Percentiles rank a stretch among this genome's conserved stretches.
phyloP scores from a whole-genome alignment of 2,113 vertebrate genomes.

The Hemicordylus capensis region DNA sequence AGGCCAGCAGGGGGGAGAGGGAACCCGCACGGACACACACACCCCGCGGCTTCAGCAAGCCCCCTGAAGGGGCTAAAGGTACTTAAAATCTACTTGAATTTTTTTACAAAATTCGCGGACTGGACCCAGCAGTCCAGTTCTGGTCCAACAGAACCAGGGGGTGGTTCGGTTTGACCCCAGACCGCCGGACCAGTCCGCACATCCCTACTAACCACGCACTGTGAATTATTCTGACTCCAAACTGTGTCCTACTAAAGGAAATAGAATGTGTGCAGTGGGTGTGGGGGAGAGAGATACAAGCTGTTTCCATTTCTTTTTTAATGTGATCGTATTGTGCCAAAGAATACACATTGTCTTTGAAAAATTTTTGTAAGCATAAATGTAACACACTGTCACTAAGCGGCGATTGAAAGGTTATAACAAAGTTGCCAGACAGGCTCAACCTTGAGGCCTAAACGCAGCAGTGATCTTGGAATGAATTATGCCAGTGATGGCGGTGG shows the following conservation, averaged over 20 bases:
- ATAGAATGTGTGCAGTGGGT: slow-evolving; percentile 20
- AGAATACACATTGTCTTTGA: slow-evolving; percentile 29
- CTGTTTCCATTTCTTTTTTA: slow-evolving; percentile 12
- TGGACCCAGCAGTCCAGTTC: too few species aligned
- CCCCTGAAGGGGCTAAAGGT: too few species aligned
- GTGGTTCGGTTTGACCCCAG: too few species aligned
- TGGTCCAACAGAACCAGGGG: too few species aligned
- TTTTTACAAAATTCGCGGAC: too few species aligned
- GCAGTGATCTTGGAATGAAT: slow-evolving; percentile 30
- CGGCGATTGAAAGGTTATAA: slow-evolving; percentile 35
- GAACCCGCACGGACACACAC: too few species aligned
- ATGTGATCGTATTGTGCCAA: slow-evolving; percentile 36
- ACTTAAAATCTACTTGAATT: too few species aligned
- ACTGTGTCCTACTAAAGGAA: rapidly evolving
- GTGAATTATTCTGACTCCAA: slow-evolving; percentile 31
- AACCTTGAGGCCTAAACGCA: slow-evolving; percentile 26
- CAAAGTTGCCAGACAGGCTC: slow-evolving; percentile 38
- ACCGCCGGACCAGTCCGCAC: too few species aligned
- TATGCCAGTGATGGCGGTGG: not conserved
- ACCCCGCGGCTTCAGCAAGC: too few species aligned
- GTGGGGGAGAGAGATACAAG: slow-evolving; percentile 3
- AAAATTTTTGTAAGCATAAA: slow-evolving; percentile 49
- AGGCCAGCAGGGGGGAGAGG: too few species aligned
- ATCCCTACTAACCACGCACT: not conserved
- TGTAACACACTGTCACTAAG: slow-evolving; percentile 53